These are phyloP conservation scores for Idaea biselata DNA, from an alignment of 2,888 invertebrate species.

Conservation along the genomic window DNA sequence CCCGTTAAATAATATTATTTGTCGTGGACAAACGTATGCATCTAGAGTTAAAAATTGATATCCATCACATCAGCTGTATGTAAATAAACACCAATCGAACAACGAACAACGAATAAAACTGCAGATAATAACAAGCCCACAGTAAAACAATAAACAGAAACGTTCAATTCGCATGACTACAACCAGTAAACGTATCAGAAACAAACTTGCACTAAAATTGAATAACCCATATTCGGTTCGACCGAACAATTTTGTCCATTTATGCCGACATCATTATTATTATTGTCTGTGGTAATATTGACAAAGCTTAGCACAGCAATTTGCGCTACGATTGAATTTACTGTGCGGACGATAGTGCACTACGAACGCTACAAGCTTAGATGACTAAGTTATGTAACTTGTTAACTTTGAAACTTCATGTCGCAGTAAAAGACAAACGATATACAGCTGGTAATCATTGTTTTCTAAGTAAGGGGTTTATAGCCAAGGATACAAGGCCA, in stretches of 20 bases:
- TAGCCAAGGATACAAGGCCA: no score
- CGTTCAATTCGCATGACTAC: not conserved
- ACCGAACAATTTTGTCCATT: not conserved
- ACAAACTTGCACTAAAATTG: not conserved
- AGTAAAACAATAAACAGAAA: not conserved
- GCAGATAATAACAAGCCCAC: not conserved
- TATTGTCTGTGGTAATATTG: not conserved
- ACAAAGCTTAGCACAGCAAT: not conserved
- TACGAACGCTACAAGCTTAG: no score
- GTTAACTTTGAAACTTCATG: no score
- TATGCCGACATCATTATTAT: not conserved
- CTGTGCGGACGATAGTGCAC: no score
- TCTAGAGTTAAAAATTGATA: not conserved
- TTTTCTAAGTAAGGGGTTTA: no score
- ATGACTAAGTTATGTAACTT: no score
- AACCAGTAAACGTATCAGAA: not conserved
- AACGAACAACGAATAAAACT: not conserved
- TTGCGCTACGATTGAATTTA: not conserved
- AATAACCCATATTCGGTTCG: not conserved
- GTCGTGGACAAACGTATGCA: no score
- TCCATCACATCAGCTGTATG: not conserved
- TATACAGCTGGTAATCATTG: no score
- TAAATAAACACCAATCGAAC: not conserved
- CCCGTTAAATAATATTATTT: no score
- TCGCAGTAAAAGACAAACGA: no score